phyloP scores from a whole-genome alignment of 2,888 invertebrate species.

The Coelopa pilipes region DNA sequence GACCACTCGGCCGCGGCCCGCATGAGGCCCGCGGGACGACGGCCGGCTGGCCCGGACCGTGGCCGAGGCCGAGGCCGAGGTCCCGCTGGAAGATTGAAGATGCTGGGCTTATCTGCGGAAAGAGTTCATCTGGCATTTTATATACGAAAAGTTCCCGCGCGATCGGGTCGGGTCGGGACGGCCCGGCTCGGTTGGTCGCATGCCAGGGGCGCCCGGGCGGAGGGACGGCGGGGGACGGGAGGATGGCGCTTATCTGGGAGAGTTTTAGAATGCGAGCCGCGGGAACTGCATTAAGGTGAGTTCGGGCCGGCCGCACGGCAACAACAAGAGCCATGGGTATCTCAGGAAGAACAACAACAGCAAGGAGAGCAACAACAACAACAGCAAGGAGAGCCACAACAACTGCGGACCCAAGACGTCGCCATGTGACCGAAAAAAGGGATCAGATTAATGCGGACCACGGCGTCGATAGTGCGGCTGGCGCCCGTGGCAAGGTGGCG shows the following conservation, averaged over 20 bases:
- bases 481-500: conserved; percentile 38
- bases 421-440: conserved; percentile 35
- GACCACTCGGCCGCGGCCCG: conserved; percentile 8
- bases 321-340: no score
- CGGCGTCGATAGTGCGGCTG: conserved; percentile 21
- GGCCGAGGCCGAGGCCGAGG: background rate
- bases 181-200: conserved; percentile 7
- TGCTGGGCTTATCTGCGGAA: conserved; percentile 60
- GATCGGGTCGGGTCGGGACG: conserved; percentile 13
- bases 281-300: conserved; percentile 34
- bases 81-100: conserved; percentile 58
- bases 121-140: conserved; percentile 43
- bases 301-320: no score
- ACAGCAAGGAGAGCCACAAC: conserved; percentile 32
- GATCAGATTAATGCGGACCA: conserved; percentile 29
- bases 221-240: background rate
- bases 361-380: conserved; percentile 13
- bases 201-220: conserved; percentile 11
- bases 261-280: conserved; percentile 17
- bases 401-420: conserved; percentile 19
- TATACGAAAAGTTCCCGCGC: background rate
- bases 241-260: conserved; percentile 29
- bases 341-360: background rate
- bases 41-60: background rate
- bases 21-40: background rate